Evolutionary conservation across 2,797 vertebrate species (phyloP).

Genomic region (Amniataba percoides): DNA sequence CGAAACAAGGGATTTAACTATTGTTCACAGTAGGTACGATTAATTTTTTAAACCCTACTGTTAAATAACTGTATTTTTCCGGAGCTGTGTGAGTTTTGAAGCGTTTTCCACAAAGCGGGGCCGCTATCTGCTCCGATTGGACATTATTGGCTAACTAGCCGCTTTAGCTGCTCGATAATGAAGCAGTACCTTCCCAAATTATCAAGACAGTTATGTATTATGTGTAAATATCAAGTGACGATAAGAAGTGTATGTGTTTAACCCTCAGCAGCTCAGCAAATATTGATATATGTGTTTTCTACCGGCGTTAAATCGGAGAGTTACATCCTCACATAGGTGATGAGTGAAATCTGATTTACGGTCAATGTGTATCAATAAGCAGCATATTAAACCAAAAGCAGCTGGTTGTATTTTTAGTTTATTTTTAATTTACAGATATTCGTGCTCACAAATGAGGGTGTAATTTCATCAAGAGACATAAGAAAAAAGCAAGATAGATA

Average conservation of each 20-base stretch:
- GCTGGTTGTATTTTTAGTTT: too few species aligned
- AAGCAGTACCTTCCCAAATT: neutral
- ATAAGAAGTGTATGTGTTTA: rapidly evolving
- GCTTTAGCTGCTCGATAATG: conserved; percentile 37
- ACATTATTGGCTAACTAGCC: conserved; percentile 65
- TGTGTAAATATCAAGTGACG: neutral
- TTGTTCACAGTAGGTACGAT: conserved; percentile 48
- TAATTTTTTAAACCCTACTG: rapidly evolving
- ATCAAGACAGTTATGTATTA: neutral
- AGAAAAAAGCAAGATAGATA: too few species aligned
- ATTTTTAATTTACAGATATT: too few species aligned
- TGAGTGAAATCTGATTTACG: neutral
- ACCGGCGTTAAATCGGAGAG: conserved; percentile 16
- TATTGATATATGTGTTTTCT: neutral
- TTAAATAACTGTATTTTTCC: neutral
- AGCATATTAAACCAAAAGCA: neutral
- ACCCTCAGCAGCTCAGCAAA: neutral
- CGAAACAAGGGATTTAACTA: neutral
- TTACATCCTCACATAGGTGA: neutral
- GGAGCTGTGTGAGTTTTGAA: neutral
- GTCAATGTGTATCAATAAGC: neutral
- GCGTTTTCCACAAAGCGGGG: conserved; percentile 20
- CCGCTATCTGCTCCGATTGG: conserved; percentile 30
- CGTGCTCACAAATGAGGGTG: too few species aligned
- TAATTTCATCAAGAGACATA: too few species aligned